phyloP scores from a whole-genome alignment of 2,113 vertebrate species.

The Phocoena sinus region DNA sequence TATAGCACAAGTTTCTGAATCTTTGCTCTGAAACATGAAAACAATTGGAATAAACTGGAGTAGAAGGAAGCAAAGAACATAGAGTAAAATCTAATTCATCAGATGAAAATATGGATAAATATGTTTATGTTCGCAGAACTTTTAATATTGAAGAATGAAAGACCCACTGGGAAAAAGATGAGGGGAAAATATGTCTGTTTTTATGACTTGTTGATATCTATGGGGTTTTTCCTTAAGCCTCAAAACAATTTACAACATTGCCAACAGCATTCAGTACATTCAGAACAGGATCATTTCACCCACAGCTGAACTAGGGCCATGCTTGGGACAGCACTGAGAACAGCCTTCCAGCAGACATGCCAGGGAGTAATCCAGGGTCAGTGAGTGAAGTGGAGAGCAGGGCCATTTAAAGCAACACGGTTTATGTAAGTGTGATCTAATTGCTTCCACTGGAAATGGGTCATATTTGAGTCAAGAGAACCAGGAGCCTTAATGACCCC shows the following conservation, averaged over 20 bases:
- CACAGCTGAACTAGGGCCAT: constrained; percentile 36
- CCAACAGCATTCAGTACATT: constrained; percentile 76
- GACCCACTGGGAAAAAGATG: background rate
- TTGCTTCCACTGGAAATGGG: constrained; percentile 60
- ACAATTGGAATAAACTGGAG: background rate
- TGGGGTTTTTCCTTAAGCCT: constrained; percentile 52
- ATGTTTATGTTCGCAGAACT: background rate
- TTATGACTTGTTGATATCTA: constrained; percentile 66
- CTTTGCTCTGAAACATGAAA: background rate
- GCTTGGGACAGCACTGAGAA: constrained; percentile 20
- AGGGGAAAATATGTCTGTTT: background rate
- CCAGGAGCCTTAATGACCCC: background rate
- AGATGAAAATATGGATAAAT: background rate
- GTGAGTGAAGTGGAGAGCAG: background rate
- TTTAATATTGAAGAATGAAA: background rate
- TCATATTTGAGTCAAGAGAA: constrained; percentile 32
- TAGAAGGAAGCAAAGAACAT: background rate
- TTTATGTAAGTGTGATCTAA: constrained; percentile 60
- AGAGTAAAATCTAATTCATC: background rate
- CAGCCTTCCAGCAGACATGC: constrained; percentile 46
- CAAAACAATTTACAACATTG: constrained; percentile 58
- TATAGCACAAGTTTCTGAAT: background rate
- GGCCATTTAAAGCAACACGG: constrained; percentile 51
- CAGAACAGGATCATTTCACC: constrained; percentile 67
- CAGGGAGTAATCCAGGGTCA: constrained; percentile 30